Evolutionary conservation across 2,888 invertebrate species (phyloP).

Genomic region (Epinotia brunnichana): DNA sequence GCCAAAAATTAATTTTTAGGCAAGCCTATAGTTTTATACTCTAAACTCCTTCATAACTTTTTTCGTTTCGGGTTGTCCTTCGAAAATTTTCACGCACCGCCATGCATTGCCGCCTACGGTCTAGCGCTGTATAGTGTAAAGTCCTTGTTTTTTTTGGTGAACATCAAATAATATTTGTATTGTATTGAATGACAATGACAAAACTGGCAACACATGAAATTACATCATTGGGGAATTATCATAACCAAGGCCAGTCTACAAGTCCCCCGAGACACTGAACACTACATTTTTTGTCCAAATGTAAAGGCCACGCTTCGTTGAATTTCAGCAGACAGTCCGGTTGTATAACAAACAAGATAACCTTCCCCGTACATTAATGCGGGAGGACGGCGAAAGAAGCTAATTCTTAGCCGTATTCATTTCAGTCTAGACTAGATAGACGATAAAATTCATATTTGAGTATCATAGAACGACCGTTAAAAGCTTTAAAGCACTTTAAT

Average conservation of each 20-base stretch:
- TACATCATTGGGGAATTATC: neutral
- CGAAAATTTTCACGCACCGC: no score
- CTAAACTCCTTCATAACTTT: no score
- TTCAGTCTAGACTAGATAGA: constrained; percentile 12
- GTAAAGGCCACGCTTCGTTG: constrained; percentile 9
- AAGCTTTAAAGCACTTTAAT: neutral
- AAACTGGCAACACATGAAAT: neutral
- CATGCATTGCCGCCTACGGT: no score
- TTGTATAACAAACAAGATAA: constrained; percentile 10
- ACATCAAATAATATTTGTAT: no score
- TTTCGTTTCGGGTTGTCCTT: no score
- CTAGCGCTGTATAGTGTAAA: no score
- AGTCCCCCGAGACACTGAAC: neutral
- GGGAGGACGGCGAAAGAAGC: neutral
- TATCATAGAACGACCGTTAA: neutral
- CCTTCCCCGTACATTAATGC: neutral
- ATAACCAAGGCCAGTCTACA: neutral
- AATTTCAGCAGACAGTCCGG: constrained; percentile 13
- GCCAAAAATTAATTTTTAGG: no score
- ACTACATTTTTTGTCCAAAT: constrained; percentile 13
- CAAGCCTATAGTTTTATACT: no score
- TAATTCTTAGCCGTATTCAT: neutral
- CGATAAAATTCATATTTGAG: neutral
- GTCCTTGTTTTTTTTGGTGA: no score
- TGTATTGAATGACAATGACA: neutral